These are phyloP conservation scores for Triplophysa bombifrons DNA, from an alignment of 2,797 vertebrate genomes.

Conservation along the genomic window DNA sequence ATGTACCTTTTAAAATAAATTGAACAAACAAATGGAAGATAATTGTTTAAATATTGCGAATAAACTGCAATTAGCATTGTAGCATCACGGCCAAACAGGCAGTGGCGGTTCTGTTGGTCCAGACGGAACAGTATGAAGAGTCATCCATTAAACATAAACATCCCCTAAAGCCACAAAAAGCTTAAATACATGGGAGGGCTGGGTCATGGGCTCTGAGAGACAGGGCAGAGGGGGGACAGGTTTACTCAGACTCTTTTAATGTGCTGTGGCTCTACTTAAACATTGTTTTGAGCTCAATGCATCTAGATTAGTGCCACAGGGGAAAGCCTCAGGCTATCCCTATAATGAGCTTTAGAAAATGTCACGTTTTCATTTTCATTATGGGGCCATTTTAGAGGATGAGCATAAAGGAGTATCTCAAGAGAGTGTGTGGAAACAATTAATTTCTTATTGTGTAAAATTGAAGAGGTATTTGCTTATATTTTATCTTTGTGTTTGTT, in stretches of 20 bases:
- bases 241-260: constrained; percentile 71
- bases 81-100: constrained; percentile 53
- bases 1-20: constrained; percentile 13
- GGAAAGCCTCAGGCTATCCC: constrained; percentile 70
- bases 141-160: constrained; percentile 81
- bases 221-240: constrained; percentile 59
- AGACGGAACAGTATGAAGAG: constrained; percentile 61
- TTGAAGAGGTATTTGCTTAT: constrained; percentile 14
- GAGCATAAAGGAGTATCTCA: constrained; percentile 45
- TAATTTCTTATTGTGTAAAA: constrained; percentile 36
- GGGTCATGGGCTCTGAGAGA: constrained; percentile 65
- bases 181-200: constrained; percentile 72
- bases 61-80: constrained; percentile 27
- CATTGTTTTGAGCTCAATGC: constrained; percentile 81
- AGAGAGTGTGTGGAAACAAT: constrained; percentile 44
- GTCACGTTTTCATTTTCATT: constrained; percentile 58
- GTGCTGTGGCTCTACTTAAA: constrained; percentile 70
- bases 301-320: constrained; percentile 72
- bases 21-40: constrained; percentile 46
- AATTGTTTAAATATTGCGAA: constrained; percentile 47
- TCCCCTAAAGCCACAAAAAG: constrained; percentile 73
- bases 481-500: background rate
- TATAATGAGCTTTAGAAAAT: constrained; percentile 71
- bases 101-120: constrained; percentile 52
- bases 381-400: constrained; percentile 52